Evolutionary conservation across 2,113 vertebrate species (phyloP).

Genomic region (Xiphias gladius): DNA sequence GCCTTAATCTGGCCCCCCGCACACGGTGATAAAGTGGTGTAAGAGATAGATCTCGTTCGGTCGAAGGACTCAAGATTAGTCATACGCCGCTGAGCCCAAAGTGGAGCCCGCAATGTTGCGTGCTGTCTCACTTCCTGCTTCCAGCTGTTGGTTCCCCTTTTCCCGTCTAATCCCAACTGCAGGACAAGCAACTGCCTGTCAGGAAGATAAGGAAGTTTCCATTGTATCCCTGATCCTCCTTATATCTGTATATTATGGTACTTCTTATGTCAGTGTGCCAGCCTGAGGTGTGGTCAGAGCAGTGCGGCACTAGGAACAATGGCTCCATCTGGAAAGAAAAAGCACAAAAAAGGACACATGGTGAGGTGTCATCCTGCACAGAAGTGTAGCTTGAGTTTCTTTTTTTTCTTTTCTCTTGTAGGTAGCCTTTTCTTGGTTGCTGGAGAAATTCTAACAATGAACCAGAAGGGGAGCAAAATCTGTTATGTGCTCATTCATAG

Average conservation of each 20-base stretch:
- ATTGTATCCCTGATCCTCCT: conserved; percentile 66
- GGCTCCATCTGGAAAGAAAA: conserved; percentile 51
- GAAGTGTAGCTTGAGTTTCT: not conserved
- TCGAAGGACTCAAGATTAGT: conserved; percentile 75
- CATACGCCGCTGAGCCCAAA: conserved; percentile 56
- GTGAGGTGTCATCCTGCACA: not conserved
- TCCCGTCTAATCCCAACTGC: conserved; percentile 61
- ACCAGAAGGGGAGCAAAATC: not conserved
- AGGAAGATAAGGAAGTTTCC: conserved; percentile 66
- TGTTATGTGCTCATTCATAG: not conserved
- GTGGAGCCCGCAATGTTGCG: conserved; percentile 28
- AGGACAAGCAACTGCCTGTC: conserved; percentile 53
- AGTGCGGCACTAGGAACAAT: conserved; percentile 47
- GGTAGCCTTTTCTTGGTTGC: not conserved
- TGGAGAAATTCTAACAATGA: not conserved
- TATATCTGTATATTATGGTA: conserved; percentile 32
- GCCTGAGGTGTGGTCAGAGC: conserved; percentile 37
- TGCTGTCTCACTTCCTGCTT: conserved; percentile 68
- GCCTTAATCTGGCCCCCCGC: conserved; percentile 75
- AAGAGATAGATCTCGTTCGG: conserved; percentile 48
- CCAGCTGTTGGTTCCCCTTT: conserved; percentile 62
- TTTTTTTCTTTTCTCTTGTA: not conserved
- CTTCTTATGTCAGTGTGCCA: conserved; percentile 37
- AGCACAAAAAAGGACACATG: conserved; percentile 5
- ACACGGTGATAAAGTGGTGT: conserved; percentile 52